A percentile compares a stretch with the other conserved stretches of the same genome.
Evolutionary conservation across 2,797 vertebrate species (phyloP).

Genomic region (Fistularia commersonii): DNA sequence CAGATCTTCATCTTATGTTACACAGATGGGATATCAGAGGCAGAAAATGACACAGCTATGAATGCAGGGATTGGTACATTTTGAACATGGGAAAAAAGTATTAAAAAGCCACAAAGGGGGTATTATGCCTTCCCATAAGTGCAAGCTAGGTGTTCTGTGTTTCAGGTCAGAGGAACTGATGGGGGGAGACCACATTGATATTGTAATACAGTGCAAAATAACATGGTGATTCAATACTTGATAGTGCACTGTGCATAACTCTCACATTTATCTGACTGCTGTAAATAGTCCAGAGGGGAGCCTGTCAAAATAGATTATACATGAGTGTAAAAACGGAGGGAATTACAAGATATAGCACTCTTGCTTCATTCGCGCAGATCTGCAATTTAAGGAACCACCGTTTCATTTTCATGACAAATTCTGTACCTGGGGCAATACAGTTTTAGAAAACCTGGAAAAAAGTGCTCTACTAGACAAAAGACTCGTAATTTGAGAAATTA

Average conservation of each 20-base stretch:
- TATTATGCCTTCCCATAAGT: too few relatives aligned
- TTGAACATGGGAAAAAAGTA: too few relatives aligned
- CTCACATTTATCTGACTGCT: conserved; percentile 32
- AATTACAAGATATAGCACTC: conserved; percentile 17
- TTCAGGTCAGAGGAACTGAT: neutral
- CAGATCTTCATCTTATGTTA: too few relatives aligned
- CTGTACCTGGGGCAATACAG: neutral
- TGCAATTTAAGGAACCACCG: conserved; percentile 13
- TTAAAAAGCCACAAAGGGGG: too few relatives aligned
- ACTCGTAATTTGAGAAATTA: too few relatives aligned
- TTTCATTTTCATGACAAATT: conserved; percentile 11
- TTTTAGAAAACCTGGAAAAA: too few relatives aligned
- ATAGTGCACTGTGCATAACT: conserved; percentile 14
- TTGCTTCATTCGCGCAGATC: conserved; percentile 16
- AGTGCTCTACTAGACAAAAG: too few relatives aligned
- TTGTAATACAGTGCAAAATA: conserved; percentile 15
- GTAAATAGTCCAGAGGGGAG: conserved; percentile 29
- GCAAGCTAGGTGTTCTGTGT: too few relatives aligned
- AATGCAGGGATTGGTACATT: too few relatives aligned
- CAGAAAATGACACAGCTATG: too few relatives aligned
- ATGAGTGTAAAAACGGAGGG: conserved; percentile 14
- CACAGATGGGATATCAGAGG: too few relatives aligned
- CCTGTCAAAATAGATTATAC: conserved; percentile 39
- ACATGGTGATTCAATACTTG: conserved; percentile 13
- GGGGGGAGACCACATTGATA: conserved; percentile 8